Conservation (phyloP, 2,888 invertebrate genomes). For the Hartigia nigra region DNA sequence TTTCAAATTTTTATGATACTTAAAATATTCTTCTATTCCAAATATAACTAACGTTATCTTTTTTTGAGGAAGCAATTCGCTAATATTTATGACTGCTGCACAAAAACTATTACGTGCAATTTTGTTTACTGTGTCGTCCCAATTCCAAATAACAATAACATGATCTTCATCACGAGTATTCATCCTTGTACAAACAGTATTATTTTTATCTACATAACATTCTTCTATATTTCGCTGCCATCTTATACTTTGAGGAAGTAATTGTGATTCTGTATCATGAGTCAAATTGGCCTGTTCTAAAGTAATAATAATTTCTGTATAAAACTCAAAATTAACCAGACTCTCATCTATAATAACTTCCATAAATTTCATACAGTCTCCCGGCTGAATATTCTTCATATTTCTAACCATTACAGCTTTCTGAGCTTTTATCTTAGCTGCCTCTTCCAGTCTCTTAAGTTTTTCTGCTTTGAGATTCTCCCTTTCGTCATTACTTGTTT, state of each 20-base stretch:
- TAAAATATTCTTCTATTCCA: conserved; percentile 62
- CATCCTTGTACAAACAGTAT: conserved; percentile 40
- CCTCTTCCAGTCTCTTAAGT: conserved; percentile 27
- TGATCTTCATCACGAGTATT: conserved; percentile 48
- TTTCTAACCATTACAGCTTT: conserved; percentile 41
- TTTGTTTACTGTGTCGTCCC: conserved; percentile 57
- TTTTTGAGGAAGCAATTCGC: conserved; percentile 47
- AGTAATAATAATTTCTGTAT: conserved; percentile 44
- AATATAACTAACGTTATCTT: conserved; percentile 61
- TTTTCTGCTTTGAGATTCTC: conserved; percentile 19
- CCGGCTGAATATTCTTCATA: conserved; percentile 44
- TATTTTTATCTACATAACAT: conserved; percentile 40
- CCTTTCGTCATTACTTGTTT: background rate
- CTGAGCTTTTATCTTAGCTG: conserved; percentile 39
- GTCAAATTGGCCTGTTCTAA: conserved; percentile 52
- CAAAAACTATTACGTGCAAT: conserved; percentile 56
- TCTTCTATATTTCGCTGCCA: conserved; percentile 62
- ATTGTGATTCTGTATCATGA: conserved; percentile 52
- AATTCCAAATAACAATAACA: conserved; percentile 63
- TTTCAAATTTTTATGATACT: conserved; percentile 33
- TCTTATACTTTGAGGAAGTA: conserved; percentile 61
- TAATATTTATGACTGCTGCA: conserved; percentile 51
- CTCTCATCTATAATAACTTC: conserved; percentile 47
- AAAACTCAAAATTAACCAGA: conserved; percentile 34
- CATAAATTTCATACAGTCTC: conserved; percentile 53